Evolutionary conservation across 1,140 invertebrate genomes (phyloP).

Genomic region (Mya arenaria): DNA sequence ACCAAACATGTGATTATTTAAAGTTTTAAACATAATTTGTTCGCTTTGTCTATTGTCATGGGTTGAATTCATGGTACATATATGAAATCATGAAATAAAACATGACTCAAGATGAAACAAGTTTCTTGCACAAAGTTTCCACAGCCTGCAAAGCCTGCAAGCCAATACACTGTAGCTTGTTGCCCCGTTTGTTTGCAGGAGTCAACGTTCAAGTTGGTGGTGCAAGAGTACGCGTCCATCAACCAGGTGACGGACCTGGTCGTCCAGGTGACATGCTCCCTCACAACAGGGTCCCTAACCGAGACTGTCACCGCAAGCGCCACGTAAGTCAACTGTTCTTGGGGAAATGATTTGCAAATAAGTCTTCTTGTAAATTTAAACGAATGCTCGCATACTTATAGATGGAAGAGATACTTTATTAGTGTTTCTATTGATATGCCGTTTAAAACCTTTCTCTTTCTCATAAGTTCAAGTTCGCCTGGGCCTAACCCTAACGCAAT

Average conservation of each 20-base stretch:
- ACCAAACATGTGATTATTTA: no score
- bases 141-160: background rate
- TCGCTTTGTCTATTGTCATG: background rate
- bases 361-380: no score
- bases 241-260: background rate
- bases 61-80: background rate
- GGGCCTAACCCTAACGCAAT: no score
- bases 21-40: no score
- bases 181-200: background rate
- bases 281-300: background rate
- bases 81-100: background rate
- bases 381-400: no score
- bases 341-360: no score
- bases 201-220: slow-evolving; percentile 1
- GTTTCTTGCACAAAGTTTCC: background rate
- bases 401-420: no score
- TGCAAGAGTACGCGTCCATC: slow-evolving; percentile 23
- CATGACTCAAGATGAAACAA: background rate
- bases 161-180: background rate
- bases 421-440: no score
- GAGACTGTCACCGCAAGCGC: background rate
- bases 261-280: background rate
- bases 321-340: no score
- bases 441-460: no score
- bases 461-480: no score